Percentiles rank a stretch among this genome's conserved stretches.
Conservation (phyloP, 2,797 vertebrate genomes). For the Tokudaia muenninki region DNA sequence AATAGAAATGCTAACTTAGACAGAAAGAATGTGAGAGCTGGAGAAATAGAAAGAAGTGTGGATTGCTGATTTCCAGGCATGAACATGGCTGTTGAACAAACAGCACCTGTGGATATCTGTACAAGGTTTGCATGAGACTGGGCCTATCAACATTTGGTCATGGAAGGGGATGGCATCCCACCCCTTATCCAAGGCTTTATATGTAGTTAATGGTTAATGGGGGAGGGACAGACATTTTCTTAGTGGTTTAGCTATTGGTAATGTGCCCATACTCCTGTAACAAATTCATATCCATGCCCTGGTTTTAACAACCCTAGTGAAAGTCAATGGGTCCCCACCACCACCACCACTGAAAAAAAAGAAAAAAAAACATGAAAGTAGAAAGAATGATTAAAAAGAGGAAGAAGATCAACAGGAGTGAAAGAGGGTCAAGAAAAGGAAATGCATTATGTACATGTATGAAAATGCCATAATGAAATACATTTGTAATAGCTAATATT, state of each 20-base stretch:
- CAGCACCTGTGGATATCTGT: not conserved
- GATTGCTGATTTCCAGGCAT: not conserved
- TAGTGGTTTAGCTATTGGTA: not conserved
- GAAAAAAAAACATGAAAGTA: not conserved
- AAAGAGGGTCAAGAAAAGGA: not conserved
- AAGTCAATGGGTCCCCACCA: not conserved
- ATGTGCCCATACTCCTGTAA: not conserved
- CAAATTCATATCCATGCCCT: not conserved
- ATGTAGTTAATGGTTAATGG: not conserved
- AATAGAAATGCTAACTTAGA: not conserved
- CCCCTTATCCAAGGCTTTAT: not conserved
- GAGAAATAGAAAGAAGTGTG: not conserved
- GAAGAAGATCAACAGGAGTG: not conserved
- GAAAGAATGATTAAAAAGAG: not conserved
- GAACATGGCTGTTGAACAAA: not conserved
- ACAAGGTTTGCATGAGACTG: not conserved
- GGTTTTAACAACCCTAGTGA: not conserved
- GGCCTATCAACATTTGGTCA: not conserved
- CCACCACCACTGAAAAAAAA: not conserved
- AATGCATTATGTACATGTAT: not conserved
- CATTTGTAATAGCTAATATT: not conserved
- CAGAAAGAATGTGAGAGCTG: not conserved
- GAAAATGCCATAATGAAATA: not conserved
- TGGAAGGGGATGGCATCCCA: not conserved
- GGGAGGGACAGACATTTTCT: not conserved